Evolutionary conservation across 2,113 vertebrate species (phyloP), one percentile per base, ranked within the genome.

Genomic region (Nannospalax galili): DNA sequence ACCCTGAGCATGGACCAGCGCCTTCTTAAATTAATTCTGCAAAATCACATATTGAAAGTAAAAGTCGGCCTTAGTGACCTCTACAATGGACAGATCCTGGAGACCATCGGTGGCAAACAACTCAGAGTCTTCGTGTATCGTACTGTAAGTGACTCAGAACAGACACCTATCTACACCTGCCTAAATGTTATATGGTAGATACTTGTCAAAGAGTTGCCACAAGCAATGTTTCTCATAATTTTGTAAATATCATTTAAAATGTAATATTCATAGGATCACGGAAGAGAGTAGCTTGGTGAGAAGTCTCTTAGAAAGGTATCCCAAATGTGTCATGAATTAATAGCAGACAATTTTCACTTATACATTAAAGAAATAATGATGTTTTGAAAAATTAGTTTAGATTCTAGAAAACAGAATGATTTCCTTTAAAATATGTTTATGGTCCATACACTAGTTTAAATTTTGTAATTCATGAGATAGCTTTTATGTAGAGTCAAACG

Each of bases 51-150:
- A 95, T 90, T 99, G 96, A 99, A 99, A 97, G 98, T 97, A 22
- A 99, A 99, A 98, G 70, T 99, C 92, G 98, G 98, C 10, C 99
- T 99, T 72, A 99, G 98, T 86, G 98, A 99, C 91, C 97, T 99
- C 92, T 99, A 99, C 98, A 99, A 99, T 42, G 99, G 99, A 84
- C 99, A 99, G 96, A 98, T 95, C 12, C 98, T 99, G 74, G 99
- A 99, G 98, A 99, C 99, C 70, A 97, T 99, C 2, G 99, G 98
- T 91, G 99, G 99, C 91, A 99, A 99, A 97, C 94, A 98, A 11
- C 98, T 99, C 62, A 98, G 99, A 96, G 99, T 99, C 88, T 99
- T 99, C 22, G 98, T 99, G 56, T 99, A 99, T 95, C 99, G 99
- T 84, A 99, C 99, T 35, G 99, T 99, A 97, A 98, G 99, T 99